These are phyloP conservation scores for Bolinopsis microptera DNA, from an alignment of 37 sponge, comb jelly and placozoan genomes.

Conservation along the genomic window DNA sequence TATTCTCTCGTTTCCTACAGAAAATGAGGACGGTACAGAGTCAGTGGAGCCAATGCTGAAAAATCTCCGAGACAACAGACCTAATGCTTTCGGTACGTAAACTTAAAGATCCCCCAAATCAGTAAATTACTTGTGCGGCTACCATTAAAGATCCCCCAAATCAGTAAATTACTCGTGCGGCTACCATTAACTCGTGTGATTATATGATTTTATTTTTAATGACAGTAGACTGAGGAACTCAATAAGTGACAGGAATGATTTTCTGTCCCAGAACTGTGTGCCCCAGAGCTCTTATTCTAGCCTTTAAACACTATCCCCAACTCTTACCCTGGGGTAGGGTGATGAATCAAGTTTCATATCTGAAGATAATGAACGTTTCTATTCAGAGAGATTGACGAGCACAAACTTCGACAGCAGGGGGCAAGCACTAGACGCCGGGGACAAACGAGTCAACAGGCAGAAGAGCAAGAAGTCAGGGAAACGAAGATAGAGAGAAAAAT, in stretches of 20 bases:
- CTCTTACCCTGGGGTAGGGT: too few relatives aligned
- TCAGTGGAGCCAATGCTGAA: conserved; percentile 58
- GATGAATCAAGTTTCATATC: too few relatives aligned
- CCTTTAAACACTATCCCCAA: too few relatives aligned
- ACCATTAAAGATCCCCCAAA: background rate
- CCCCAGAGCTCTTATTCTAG: too few relatives aligned
- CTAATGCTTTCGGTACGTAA: conserved; percentile 53
- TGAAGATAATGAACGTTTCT: too few relatives aligned
- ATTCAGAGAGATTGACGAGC: conserved; percentile 47
- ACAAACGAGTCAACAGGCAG: background rate
- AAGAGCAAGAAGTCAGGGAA: conserved; percentile 59
- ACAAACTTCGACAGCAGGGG: conserved; percentile 44
- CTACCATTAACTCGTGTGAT: too few relatives aligned
- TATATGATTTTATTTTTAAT: too few relatives aligned
- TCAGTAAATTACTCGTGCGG: background rate
- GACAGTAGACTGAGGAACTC: too few relatives aligned
- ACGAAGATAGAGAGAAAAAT: background rate
- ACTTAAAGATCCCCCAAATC: background rate
- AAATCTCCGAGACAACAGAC: conserved; percentile 33
- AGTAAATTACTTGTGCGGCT: background rate
- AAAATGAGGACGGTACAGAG: conserved; percentile 38
- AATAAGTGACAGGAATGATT: too few relatives aligned
- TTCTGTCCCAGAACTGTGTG: too few relatives aligned
- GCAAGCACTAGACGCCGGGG: background rate
- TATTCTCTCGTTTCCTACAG: too few relatives aligned